Base-by-base conservation (phyloP, 2,113 vertebrate genomes). In the Xyliphius kryptos region DNA sequence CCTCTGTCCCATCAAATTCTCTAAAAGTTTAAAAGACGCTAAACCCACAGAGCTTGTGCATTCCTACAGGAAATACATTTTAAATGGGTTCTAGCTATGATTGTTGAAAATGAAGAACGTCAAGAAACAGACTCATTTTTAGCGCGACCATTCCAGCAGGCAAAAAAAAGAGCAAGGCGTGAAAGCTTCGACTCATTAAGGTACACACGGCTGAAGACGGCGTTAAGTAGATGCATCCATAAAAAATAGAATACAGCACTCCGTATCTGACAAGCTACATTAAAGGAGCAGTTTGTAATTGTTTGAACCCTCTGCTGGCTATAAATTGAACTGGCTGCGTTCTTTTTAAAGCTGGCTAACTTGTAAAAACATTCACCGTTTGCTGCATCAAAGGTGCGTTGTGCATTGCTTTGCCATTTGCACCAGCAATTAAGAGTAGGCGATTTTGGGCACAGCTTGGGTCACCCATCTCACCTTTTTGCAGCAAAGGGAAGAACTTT, bases 141-240 rank as follows among this genome's bases (percentile, higher is more conserved):
- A 54, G 43, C 61, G 40, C 1, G n/a, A 67, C 70, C 70, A 70
- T 67, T 72, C 59, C 52, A 8, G 67, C 56, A 51, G 61, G 53
- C 60, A 41, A 60, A 59, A 38, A 74, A 52, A 44, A n/a, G 60
- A 70, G 68, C 76, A 66, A 72, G 62, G 65, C 65, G 9, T 62
- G 46, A 47, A 47, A 49, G 60, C 67, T 57, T 70, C 50, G 46
- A 56, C 49, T 58, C 41, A 56, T 61, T 73, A 38, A 60, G 60
- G 51, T 56, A 64, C 68, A 57, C 60, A 46, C 56, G 59, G 56
- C 50, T 62, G 47, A 43, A 43, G 13, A 64, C 51, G 38, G n/a
- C n/a, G n/a, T n/a, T n/a, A n/a, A 55, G 63, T 63, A 71, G 48
- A 61, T 67, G 63, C 63, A 70, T 66, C 67, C 57, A 70, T 70